Evolutionary conservation across 2,888 invertebrate species (phyloP).

Genomic region (Melanostoma scalare): DNA sequence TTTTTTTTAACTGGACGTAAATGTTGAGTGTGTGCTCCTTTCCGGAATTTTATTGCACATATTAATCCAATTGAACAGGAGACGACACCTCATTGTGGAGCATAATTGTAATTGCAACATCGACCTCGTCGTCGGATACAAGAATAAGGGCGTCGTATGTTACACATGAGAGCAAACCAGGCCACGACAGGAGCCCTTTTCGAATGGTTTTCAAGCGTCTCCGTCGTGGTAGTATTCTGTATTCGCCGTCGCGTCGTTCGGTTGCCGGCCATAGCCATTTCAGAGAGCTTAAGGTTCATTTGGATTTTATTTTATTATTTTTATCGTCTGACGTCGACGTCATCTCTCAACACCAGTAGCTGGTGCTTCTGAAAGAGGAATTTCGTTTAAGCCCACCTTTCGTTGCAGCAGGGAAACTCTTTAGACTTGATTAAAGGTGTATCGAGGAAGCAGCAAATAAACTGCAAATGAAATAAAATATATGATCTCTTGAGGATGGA

Average conservation of each 20-base stretch:
- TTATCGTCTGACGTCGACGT: constrained; percentile 44
- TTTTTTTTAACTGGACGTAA: not conserved
- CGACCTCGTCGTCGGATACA: constrained; percentile 46
- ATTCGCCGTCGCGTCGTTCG: not conserved
- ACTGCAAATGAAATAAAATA: constrained; percentile 42
- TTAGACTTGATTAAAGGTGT: constrained; percentile 6
- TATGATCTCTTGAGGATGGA: constrained; percentile 23
- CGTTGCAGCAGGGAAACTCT: constrained; percentile 19
- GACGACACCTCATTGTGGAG: constrained; percentile 53
- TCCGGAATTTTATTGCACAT: constrained; percentile 58
- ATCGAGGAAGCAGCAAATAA: constrained; percentile 29
- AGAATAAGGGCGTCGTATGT: constrained; percentile 45
- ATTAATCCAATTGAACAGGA: constrained; percentile 64
- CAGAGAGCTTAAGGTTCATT: constrained; percentile 6
- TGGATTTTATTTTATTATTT: constrained; percentile 45
- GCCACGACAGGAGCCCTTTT: constrained; percentile 38
- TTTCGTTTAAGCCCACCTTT: constrained; percentile 38
- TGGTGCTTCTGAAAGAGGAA: constrained; percentile 25
- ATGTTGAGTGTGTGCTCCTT: constrained; percentile 27
- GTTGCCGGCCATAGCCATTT: constrained; percentile 6
- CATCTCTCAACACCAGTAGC: constrained; percentile 67
- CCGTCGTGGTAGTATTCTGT: not conserved
- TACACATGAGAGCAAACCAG: constrained; percentile 17
- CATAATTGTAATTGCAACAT: constrained; percentile 49
- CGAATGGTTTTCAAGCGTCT: constrained; percentile 43